A percentile compares a stretch with the other conserved stretches of the same genome.
Conservation (phyloP, 2,888 invertebrate genomes). For the Phania funesta region DNA sequence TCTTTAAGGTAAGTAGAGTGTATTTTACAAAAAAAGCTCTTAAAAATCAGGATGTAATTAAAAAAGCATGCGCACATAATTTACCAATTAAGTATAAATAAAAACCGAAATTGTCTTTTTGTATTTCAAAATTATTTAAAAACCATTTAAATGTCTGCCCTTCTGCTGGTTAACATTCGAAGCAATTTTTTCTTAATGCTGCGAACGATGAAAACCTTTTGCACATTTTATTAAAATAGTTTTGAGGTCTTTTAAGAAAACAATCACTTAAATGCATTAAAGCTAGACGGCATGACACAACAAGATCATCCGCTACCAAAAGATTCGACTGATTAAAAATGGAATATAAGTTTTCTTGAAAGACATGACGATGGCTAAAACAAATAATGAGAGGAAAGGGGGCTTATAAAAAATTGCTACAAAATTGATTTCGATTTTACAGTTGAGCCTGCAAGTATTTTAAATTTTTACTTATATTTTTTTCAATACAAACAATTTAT, state of each 20-base stretch:
- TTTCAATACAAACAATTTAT: conserved; percentile 68
- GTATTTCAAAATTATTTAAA: conserved; percentile 36
- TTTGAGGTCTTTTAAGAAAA: conserved; percentile 15
- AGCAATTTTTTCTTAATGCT: neutral
- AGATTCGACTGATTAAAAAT: conserved; percentile 60
- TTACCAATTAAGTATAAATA: conserved; percentile 50
- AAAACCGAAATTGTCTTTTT: neutral
- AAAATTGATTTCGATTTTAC: conserved; percentile 61
- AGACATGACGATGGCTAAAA: neutral
- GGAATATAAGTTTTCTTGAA: conserved; percentile 36
- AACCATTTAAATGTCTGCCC: conserved; percentile 32
- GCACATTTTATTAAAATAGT: conserved; percentile 39
- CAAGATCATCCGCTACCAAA: conserved; percentile 60
- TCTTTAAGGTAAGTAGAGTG: no score
- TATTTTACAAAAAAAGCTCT: neutral
- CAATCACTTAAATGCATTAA: conserved; percentile 54
- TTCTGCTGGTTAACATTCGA: neutral
- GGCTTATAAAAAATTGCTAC: conserved; percentile 42
- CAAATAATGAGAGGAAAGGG: neutral
- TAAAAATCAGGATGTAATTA: conserved; percentile 41
- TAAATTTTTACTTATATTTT: conserved; percentile 30
- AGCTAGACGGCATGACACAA: conserved; percentile 50
- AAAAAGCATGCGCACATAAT: conserved; percentile 59
- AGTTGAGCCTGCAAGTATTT: neutral
- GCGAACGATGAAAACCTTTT: conserved; percentile 27